Evolutionary conservation across 2,797 vertebrate species (phyloP).

Genomic region (Pantherophis alleghaniensis): DNA sequence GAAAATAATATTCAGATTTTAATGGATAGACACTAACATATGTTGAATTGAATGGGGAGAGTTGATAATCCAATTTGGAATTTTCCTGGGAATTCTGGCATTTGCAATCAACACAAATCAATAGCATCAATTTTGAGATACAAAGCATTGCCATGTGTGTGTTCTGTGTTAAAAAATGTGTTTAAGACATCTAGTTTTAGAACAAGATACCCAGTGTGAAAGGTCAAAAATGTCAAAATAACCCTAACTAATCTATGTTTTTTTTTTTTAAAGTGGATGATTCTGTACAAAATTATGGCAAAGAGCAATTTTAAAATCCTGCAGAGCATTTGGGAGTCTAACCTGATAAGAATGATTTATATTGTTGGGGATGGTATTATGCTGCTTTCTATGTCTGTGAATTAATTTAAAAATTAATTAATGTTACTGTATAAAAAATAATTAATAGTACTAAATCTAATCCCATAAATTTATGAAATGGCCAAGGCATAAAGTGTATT

Average conservation of each 20-base stretch:
- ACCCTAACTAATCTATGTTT: background rate
- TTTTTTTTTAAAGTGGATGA: background rate
- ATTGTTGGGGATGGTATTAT: background rate
- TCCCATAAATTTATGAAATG: background rate
- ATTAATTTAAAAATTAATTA: background rate
- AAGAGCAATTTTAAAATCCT: background rate
- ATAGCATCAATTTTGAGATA: background rate
- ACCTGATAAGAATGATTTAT: background rate
- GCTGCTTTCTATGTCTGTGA: background rate
- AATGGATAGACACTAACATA: background rate
- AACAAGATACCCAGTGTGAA: background rate
- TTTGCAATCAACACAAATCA: background rate
- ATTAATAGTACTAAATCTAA: background rate
- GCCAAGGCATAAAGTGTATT: background rate
- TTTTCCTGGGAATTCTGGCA: background rate
- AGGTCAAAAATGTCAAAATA: background rate
- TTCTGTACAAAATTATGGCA: background rate
- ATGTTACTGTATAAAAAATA: background rate
- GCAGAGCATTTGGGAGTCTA: background rate
- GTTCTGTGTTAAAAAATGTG: background rate
- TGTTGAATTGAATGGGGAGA: background rate
- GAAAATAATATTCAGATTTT: background rate
- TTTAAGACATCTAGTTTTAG: background rate
- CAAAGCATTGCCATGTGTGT: background rate
- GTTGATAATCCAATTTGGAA: background rate